Evolutionary conservation across 2,113 vertebrate species (phyloP), one percentile per base, ranked within the genome.

Genomic region (Polyodon spathula): DNA sequence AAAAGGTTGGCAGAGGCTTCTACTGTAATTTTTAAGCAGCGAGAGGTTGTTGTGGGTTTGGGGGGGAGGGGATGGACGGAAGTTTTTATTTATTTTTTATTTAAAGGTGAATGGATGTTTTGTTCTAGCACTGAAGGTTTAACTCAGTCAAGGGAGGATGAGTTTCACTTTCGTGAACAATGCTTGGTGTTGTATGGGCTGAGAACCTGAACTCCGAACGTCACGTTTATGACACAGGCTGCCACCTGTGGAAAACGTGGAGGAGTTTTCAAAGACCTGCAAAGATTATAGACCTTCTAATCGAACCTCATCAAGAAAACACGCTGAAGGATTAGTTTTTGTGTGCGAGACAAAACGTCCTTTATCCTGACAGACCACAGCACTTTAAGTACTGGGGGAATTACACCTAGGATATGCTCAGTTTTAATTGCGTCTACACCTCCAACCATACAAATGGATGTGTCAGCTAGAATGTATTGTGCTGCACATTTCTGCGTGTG

Each of bases 241-340:
- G 1, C 6, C 58, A 10, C 55, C 59, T 46, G 60, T 1, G 1
- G 7, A 3, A 56, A 17, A 3, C 1, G 2, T 63, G n/a, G n/a
- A 1, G 2, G 1, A 14, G 8, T 40, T 71, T 68, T 64, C 43
- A 65, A 52, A 62, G 55, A 64, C 56, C 15, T 14, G 27, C 50
- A 55, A 38, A 68, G 62, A 66, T 71, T 63, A 48, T 48, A 61
- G 70, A 70, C 42, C 70, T 78, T 74, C 77, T 77, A 81, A 78
- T 79, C 60, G 60, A 70, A 71, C 81, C 68, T 68, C 68, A 61
- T 73, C 82, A 79, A 86, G 80, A 81, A 80, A 84, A 84, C 81
- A 73, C 67, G 38, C 53, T 46, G 8, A 63, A 75, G 79, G 79
- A 83, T 84, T 85, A 82, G 72, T 27, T 37, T 54, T 54, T 54